These are phyloP conservation scores for Venusia cambrica DNA, from an alignment of 2,888 invertebrate genomes.

Conservation along the genomic window DNA sequence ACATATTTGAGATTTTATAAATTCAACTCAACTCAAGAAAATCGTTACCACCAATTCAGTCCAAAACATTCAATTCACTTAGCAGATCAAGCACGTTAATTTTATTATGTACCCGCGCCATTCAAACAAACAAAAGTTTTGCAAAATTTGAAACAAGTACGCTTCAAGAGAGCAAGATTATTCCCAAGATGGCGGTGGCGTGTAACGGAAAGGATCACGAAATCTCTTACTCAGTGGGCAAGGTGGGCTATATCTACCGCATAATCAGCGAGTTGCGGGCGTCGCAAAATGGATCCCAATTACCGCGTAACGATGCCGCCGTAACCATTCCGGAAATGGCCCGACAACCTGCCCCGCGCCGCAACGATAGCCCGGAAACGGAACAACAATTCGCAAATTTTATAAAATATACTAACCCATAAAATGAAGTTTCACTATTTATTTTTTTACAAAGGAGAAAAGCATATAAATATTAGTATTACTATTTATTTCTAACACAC, in stretches of 20 bases:
- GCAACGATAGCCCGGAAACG: constrained; percentile 30
- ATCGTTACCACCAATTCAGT: too few species aligned
- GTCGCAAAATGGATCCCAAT: constrained; percentile 34
- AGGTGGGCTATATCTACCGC: constrained; percentile 32
- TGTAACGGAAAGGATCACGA: constrained; percentile 21
- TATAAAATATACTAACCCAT: constrained; percentile 26
- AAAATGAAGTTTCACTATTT: constrained; percentile 21
- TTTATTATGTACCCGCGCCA: too few species aligned
- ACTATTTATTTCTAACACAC: too few species aligned
- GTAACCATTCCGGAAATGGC: constrained; percentile 35
- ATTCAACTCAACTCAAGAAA: too few species aligned
- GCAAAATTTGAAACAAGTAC: constrained; percentile 2
- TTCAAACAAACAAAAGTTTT: too few species aligned
- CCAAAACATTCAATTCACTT: too few species aligned
- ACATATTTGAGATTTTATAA: too few species aligned
- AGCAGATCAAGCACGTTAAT: too few species aligned
- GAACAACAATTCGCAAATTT: constrained; percentile 28
- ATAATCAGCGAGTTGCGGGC: constrained; percentile 34
- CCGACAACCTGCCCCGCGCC: constrained; percentile 28
- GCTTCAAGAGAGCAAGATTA: constrained; percentile 5
- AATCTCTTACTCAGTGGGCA: constrained; percentile 27
- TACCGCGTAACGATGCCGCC: constrained; percentile 32
- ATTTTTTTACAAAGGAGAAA: too few species aligned
- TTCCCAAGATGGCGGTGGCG: constrained; percentile 3
- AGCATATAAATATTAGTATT: too few species aligned